Evolutionary conservation across 1,140 invertebrate species (phyloP), one percentile per base, ranked within the genome.

Genomic region (Calycopis cecrops): DNA sequence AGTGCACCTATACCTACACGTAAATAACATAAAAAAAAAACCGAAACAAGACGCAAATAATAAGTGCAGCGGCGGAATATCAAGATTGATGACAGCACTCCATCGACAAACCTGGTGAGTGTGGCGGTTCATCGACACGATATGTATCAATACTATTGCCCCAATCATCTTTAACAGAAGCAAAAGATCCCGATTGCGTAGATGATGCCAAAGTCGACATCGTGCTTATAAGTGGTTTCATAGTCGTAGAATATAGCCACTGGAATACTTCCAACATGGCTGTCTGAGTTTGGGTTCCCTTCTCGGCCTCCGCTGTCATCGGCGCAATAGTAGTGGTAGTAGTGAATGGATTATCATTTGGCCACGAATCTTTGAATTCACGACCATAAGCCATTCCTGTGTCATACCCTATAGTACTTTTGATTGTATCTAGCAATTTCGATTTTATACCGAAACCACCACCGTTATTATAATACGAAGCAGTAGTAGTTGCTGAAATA

Each of bases 211-310:
- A 60, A 61, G 76, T 77, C 18, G 84, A 80, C 57, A 83, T 71
- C 52, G 81, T 79, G 56, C 70, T 78, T 63, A 84, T 62, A 52
- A 87, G 77, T 9, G 86, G 80, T 83, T 80, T 85, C 63, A 89
- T 67, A 53, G 88, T 87, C 42, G 86, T 79, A 35, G 84, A 69
- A 61, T 76, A 85, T 33, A 88, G 70, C 82, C 83, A 88, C 66
- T 88, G 79, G 66, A 83, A 82, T 52, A 90, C 87, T 66, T 90
- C 88, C 73, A 87, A 87, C 77, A 88, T 86, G 58, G 84, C 85
- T 54, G 89, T 89, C 56, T 82, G 81, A 40, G 80, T 74, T 63
- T 73, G 76, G 37, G 84, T 83, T 58, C 73, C 76, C 79, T 86
- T 79, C 48, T 87, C 77, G 17, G 78, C 66, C 33, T 82, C 71